These are phyloP conservation scores for Leiothrix lutea DNA, from an alignment of 2,113 vertebrate genomes.

Conservation along the genomic window DNA sequence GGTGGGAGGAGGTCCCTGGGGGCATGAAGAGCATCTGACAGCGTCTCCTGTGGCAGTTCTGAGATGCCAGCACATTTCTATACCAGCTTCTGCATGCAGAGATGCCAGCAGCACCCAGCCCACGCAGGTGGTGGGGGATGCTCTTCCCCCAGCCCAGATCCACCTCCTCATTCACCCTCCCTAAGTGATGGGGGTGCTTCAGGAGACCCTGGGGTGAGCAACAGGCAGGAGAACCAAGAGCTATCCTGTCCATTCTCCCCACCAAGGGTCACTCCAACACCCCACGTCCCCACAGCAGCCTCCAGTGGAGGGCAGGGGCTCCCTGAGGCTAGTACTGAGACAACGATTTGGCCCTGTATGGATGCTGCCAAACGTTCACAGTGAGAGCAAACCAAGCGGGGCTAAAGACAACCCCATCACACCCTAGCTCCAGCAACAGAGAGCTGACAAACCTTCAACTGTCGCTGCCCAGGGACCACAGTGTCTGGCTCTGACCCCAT, in stretches of 20 bases:
- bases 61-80: neutral
- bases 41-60: neutral
- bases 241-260: no score
- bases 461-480: rapidly evolving
- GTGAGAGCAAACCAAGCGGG: rapidly evolving
- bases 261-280: neutral
- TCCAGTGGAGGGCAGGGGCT: neutral
- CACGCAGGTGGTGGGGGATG: neutral
- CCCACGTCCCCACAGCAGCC: neutral
- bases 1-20: neutral
- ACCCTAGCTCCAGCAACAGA: rapidly evolving
- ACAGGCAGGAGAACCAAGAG: neutral
- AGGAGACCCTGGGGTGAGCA: neutral
- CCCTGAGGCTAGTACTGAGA: neutral
- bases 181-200: rapidly evolving
- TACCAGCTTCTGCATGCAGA: neutral
- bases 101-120: neutral
- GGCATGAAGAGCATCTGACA: neutral
- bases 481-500: rapidly evolving
- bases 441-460: neutral
- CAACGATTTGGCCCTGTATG: neutral
- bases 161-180: neutral
- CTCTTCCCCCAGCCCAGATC: neutral
- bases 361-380: neutral
- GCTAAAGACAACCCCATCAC: rapidly evolving